phyloP scores from a whole-genome alignment of 2,113 vertebrate genomes.

The Pteronura brasiliensis region DNA sequence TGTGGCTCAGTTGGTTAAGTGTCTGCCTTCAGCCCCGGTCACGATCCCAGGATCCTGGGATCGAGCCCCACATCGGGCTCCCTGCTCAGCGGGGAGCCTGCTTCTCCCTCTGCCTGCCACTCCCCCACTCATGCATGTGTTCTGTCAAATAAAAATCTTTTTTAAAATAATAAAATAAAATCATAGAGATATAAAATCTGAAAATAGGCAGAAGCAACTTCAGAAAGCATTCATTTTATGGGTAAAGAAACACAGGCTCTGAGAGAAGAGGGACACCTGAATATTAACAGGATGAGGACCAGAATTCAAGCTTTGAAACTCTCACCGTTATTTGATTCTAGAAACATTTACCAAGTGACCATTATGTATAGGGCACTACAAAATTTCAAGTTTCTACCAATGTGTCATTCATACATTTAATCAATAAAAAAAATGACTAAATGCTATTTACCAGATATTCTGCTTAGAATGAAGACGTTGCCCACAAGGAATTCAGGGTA shows the following conservation, averaged over 20 bases:
- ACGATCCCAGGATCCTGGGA: neutral
- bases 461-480: neutral
- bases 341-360: neutral
- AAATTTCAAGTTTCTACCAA: neutral
- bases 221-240: neutral
- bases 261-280: neutral
- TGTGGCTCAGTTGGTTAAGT: neutral
- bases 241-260: neutral
- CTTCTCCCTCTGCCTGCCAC: neutral
- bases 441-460: neutral
- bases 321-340: neutral
- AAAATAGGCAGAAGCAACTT: neutral
- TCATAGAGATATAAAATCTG: neutral
- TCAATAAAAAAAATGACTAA: neutral
- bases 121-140: neutral
- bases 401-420: neutral
- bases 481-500: neutral
- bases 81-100: neutral
- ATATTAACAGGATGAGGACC: neutral
- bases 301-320: neutral
- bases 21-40: neutral
- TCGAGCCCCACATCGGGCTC: too few relatives aligned
- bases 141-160: neutral
- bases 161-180: neutral
- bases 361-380: neutral